Evolutionary conservation across 2,113 vertebrate genomes (phyloP).

Genomic region (Felis catus): DNA sequence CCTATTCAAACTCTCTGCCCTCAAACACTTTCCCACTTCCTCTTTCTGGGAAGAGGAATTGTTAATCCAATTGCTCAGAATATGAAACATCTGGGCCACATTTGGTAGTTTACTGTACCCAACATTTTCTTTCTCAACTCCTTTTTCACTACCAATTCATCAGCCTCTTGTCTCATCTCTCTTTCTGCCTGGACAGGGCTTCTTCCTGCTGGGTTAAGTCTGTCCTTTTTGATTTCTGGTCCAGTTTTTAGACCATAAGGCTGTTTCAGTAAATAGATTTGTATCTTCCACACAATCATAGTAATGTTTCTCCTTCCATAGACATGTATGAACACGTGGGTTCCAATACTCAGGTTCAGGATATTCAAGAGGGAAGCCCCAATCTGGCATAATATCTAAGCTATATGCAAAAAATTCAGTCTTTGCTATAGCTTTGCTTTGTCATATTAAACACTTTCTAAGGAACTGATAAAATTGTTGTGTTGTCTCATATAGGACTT

Average conservation of each 20-base stretch:
- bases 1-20: background rate
- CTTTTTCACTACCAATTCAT: background rate
- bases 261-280: background rate
- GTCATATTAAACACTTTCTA: background rate
- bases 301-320: background rate
- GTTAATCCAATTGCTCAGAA: background rate
- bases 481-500: background rate
- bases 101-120: background rate
- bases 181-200: background rate
- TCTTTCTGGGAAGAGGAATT: background rate
- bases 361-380: background rate
- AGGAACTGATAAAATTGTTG: background rate
- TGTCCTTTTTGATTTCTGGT: background rate
- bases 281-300: background rate
- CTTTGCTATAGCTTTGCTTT: background rate
- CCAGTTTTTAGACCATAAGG: background rate
- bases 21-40: background rate
- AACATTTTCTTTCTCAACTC: background rate
- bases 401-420: background rate
- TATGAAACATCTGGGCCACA: background rate
- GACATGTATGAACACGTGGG: background rate
- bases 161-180: background rate
- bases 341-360: background rate
- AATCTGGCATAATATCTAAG: background rate
- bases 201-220: background rate